A percentile compares a stretch with the other conserved stretches of the same genome.
phyloP scores from a whole-genome alignment of 2,797 vertebrate species.

The Delichon dasypus region DNA sequence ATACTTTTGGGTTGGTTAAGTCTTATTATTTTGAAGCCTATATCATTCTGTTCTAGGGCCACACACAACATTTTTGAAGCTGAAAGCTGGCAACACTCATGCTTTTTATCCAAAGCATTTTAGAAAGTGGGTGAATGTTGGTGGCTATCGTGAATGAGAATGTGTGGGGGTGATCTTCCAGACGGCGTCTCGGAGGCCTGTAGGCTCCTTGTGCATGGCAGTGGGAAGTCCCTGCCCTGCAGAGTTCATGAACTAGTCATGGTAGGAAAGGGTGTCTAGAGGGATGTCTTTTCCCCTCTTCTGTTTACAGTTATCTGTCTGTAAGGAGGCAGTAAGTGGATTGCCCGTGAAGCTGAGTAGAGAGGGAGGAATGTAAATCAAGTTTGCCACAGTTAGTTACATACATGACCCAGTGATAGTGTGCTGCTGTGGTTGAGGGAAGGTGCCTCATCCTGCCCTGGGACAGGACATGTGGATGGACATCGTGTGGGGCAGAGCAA shows the following conservation, averaged over 20 bases:
- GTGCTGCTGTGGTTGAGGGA: neutral
- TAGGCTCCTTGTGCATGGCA: neutral
- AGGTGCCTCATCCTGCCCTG: neutral
- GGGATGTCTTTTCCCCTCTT: neutral
- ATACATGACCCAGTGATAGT: neutral
- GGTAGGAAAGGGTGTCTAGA: neutral
- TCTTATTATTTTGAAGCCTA: slow-evolving; percentile 44
- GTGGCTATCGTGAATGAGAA: neutral
- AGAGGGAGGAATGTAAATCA: neutral
- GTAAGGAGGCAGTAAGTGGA: neutral
- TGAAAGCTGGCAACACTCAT: slow-evolving; percentile 1
- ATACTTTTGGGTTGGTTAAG: slow-evolving; percentile 55
- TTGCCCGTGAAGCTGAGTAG: neutral
- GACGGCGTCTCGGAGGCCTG: rapidly evolving
- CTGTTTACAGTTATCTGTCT: neutral
- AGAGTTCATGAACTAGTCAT: neutral
- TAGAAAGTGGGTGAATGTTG: neutral
- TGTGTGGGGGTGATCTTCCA: neutral
- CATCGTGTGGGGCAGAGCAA: neutral
- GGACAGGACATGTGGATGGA: neutral
- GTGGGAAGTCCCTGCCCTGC: neutral
- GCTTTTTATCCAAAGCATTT: slow-evolving; percentile 24
- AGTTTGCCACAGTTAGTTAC: neutral
- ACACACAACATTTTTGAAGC: slow-evolving; percentile 54
- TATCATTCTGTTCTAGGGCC: slow-evolving; percentile 48